Evolutionary conservation across 2,797 vertebrate genomes (phyloP).

Genomic region (Chromis chromis): DNA sequence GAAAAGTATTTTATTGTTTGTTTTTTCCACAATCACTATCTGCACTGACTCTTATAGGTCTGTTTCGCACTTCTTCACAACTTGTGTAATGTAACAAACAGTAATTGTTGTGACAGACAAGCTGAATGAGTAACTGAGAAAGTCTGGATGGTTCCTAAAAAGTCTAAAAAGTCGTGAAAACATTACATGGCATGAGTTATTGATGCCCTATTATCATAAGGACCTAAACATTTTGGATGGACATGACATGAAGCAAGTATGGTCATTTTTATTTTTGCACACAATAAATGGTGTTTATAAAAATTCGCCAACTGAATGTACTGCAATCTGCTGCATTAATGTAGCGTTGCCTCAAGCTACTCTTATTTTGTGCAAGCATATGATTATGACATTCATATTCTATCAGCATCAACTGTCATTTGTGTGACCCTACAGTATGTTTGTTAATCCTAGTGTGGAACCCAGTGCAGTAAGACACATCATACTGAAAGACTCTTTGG

Average conservation of each 20-base stretch:
- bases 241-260: background rate
- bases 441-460: constrained; percentile 48
- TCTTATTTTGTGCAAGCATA: background rate
- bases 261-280: background rate
- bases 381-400: background rate
- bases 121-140: background rate
- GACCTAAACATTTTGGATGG: background rate
- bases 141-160: background rate
- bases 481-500: constrained; percentile 33
- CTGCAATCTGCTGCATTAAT: no score
- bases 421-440: constrained; percentile 9
- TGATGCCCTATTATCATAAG: background rate
- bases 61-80: no score
- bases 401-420: constrained; percentile 5
- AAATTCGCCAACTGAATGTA: background rate
- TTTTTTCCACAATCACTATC: background rate
- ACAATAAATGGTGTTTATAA: background rate
- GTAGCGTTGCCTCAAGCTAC: background rate
- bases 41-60: background rate
- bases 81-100: background rate
- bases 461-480: constrained; percentile 33
- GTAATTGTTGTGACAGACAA: background rate
- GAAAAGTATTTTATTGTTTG: background rate
- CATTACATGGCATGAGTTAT: background rate
- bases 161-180: no score